Evolutionary conservation across 2,113 vertebrate species (phyloP).

Genomic region (Pycnonotus jocosus): DNA sequence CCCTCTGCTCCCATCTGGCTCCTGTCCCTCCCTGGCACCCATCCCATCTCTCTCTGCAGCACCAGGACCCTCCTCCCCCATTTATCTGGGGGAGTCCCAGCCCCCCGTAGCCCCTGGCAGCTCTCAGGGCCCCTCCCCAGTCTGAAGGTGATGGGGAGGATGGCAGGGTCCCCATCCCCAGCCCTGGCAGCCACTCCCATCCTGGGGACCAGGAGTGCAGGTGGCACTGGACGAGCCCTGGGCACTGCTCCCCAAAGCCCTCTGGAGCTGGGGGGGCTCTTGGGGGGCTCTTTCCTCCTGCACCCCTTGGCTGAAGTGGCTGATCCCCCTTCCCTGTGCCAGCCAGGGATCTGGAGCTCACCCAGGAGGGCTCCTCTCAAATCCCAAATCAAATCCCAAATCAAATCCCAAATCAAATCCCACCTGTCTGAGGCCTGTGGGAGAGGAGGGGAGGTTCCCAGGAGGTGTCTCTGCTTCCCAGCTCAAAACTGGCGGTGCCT

Average conservation of each 20-base stretch:
- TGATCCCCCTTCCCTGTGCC: background rate
- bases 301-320: rapidly evolving
- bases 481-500: rapidly evolving
- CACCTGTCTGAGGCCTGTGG: rapidly evolving
- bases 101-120: rapidly evolving
- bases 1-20: background rate
- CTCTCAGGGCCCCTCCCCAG: rapidly evolving
- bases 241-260: background rate
- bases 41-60: background rate
- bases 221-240: background rate
- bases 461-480: background rate
- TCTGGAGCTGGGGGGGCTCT: rapidly evolving
- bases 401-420: background rate
- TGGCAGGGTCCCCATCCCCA: background rate
- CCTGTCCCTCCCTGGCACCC: background rate
- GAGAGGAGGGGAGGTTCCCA: background rate
- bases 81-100: background rate
- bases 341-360: background rate
- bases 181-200: rapidly evolving
- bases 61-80: background rate
- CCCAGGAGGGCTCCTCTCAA: background rate
- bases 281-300: rapidly evolving
- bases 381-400: background rate
- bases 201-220: rapidly evolving
- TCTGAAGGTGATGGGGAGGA: background rate